Base-by-base conservation (phyloP, 2,888 invertebrate species). In the Emmelina monodactyla region DNA sequence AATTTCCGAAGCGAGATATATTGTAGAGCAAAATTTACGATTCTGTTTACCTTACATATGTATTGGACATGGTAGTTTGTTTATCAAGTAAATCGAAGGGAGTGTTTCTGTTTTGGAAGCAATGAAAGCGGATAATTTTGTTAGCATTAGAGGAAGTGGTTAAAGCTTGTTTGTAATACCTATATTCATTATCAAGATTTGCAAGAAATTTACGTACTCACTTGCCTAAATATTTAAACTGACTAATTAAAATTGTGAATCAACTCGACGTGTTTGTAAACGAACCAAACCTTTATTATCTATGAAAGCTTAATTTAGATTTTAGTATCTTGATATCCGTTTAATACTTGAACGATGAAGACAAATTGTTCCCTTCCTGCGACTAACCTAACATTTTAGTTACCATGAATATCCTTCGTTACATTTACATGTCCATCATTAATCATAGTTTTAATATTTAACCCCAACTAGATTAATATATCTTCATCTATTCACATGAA, bases 381-480 rank as follows among this genome's bases (percentile, higher is more conserved):
- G 14, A 12, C 29, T 3, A 29, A 13, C 29, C 13, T 29, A 29
- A 29, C 12, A 29, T 29, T 29, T 25, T 9, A 9, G 25, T 25
- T 25, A 11, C n/a, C 25, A 11, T 25, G 25, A 3, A 19, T 5
- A 5, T 19, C 19, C 75, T 73, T 61, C 53, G 60, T 64, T 65
- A 68, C 72, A 78, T 76, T 75, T 76, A 69, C 65, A 58, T 46
- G 46, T 49, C 60, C n/a, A n/a, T 56, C 71, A 79, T 79, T 78
- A 75, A 79, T 79, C 79, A 78, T 75, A 76, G 73, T 78, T 75
- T 78, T 78, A 78, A 78, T 76, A 78, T 75, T 78, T 78, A 79
- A 76, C 76, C 75, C 78, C 70, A 66, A 69, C 67, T 67, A 59
- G 71, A 75, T 76, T 73, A 75, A 79, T 78, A 79, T 75, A 78